These are phyloP conservation scores for Eurois occulta DNA, from an alignment of 2,888 invertebrate species.

Conservation along the genomic window DNA sequence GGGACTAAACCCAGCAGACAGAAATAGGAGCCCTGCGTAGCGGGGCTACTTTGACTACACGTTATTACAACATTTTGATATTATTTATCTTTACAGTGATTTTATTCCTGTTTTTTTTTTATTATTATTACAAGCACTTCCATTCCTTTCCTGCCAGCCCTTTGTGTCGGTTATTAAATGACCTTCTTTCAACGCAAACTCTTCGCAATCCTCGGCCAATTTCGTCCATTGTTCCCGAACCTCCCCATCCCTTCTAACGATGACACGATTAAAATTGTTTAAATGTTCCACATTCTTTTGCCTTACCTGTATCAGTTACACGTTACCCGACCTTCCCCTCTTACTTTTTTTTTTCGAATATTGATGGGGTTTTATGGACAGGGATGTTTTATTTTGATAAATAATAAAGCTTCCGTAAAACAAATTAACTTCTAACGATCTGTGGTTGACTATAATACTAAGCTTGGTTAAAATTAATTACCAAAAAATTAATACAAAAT, in stretches of 20 bases:
- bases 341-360: conserved; percentile 52
- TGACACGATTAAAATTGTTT: conserved; percentile 70
- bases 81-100: too few species aligned
- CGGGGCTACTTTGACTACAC: too few species aligned
- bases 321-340: conserved; percentile 38
- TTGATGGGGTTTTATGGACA: conserved; percentile 45
- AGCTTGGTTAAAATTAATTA: too few species aligned
- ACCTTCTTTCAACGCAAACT: conserved; percentile 65
- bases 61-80: too few species aligned
- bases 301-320: conserved; percentile 59
- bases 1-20: too few species aligned
- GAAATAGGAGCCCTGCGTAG: too few species aligned
- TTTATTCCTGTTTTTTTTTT: too few species aligned
- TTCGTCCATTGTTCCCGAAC: conserved; percentile 63
- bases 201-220: conserved; percentile 61
- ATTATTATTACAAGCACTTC: conserved; percentile 61
- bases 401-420: too few species aligned
- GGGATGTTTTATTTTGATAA: conserved; percentile 25
- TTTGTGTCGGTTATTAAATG: conserved; percentile 66
- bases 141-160: conserved; percentile 58
- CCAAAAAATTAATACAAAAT: too few species aligned
- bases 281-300: conserved; percentile 59
- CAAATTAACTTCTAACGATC: too few species aligned
- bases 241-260: conserved; percentile 57
- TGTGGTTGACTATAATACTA: too few species aligned